A percentile compares a stretch with the other conserved stretches of the same genome.
Evolutionary conservation across 2,888 invertebrate genomes (phyloP).

Genomic region (Bombylius discolor): DNA sequence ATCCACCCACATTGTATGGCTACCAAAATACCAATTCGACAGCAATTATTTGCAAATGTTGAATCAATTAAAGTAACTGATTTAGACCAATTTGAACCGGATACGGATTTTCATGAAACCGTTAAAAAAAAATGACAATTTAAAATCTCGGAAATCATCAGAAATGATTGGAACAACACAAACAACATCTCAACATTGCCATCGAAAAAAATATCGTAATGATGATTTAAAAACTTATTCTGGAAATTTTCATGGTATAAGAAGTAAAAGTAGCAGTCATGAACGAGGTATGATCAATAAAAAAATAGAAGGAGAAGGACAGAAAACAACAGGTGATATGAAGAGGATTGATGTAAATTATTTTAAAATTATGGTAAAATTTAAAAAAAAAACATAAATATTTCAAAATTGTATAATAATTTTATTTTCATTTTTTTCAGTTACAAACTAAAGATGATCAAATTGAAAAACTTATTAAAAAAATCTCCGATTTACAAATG

Average conservation of each 20-base stretch:
- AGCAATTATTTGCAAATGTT: neutral
- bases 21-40: conserved; percentile 10
- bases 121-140: too few species aligned
- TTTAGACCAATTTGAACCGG: conserved; percentile 23
- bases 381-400: neutral
- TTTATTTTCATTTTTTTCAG: conserved; percentile 23
- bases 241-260: conserved; percentile 22
- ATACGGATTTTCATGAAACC: conserved; percentile 10
- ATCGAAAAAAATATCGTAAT: conserved; percentile 14
- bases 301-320: neutral
- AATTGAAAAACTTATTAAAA: conserved; percentile 48
- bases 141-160: too few species aligned
- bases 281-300: conserved; percentile 1
- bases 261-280: conserved; percentile 27
- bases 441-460: conserved; percentile 47
- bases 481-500: conserved; percentile 44
- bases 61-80: conserved; percentile 20
- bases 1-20: conserved; percentile 4
- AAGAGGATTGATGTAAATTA: neutral
- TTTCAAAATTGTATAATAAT: neutral
- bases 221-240: conserved; percentile 25
- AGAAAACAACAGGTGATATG: neutral
- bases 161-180: neutral
- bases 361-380: neutral
- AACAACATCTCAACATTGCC: conserved; percentile 6